Evolutionary conservation across 2,888 invertebrate species (phyloP), one percentile per base, ranked within the genome.

Genomic region (Netelia melanura): DNA sequence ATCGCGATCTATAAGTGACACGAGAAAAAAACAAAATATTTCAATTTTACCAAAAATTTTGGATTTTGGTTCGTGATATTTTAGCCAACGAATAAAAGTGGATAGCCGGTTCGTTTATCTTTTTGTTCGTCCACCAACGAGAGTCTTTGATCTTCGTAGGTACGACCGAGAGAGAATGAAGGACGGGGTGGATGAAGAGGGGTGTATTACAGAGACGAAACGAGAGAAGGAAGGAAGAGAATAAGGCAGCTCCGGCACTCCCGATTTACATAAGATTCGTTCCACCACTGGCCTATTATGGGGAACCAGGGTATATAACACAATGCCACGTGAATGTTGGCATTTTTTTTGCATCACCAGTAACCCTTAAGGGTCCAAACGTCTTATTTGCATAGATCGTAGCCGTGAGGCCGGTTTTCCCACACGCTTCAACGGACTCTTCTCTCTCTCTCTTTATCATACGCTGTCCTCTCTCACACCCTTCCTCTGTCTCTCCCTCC

Each of bases 211-310:
- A 78, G 11, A 9, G 48, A 65, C n/a, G 38, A 80, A 77, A 77
- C 14, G 65, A 68, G 71, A 68, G 65, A 54, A 81, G 38, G 61
- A 84, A 61, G 84, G 81, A 75, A 70, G 76, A 67, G 68, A 85
- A 85, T 72, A 58, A 77, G 76, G 38, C 75, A 65, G 75, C 75
- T 79, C 56, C 56, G 79, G 67, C 38, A 81, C 62, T 68, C 21
- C 62, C 87, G 86, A 91, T 91, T 91, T 89, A 89, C 90, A 91
- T 90, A 90, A 89, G 90, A 90, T 91, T 87, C 86, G 89, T 89
- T 88, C 89, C 82, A 85, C 89, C 38, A 89, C 88, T 89, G 89
- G 88, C 87, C 90, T 86, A 89, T 90, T 89, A 87, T 88, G 77
- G 61, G 82, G 72, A 72, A 72, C 62, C 84, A 80, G 80, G 81